Evolutionary conservation across 2,797 vertebrate genomes (phyloP).

Genomic region (Clarias pachynema): DNA sequence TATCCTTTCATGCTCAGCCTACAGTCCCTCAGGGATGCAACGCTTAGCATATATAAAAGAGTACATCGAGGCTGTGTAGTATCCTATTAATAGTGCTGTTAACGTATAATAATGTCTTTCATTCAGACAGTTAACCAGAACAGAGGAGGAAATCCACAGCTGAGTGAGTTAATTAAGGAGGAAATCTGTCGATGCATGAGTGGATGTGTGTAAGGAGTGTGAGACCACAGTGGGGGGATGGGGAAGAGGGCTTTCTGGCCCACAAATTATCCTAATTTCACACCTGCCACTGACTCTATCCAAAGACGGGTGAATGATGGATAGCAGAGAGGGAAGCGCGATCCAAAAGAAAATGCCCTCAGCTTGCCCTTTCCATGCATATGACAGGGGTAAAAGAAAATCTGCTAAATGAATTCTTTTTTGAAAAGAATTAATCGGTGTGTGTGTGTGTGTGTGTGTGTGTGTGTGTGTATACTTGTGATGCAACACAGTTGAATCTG

Average conservation of each 20-base stretch:
- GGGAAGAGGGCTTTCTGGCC: slow-evolving; percentile 66
- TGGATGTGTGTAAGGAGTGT: slow-evolving; percentile 47
- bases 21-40: not conserved
- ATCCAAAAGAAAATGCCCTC: slow-evolving; percentile 66
- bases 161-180: slow-evolving; percentile 78
- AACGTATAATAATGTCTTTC: slow-evolving; percentile 31
- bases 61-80: slow-evolving; percentile 23
- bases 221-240: slow-evolving; percentile 40
- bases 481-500: slow-evolving; percentile 4
- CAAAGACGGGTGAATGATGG: slow-evolving; percentile 74
- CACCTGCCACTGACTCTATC: slow-evolving; percentile 76
- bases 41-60: not conserved
- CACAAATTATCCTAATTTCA: slow-evolving; percentile 81
- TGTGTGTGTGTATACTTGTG: slow-evolving; percentile 26
- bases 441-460: slow-evolving; percentile 16
- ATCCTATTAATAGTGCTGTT: slow-evolving; percentile 15
- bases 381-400: slow-evolving; percentile 52
- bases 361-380: slow-evolving; percentile 61
- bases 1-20: not conserved
- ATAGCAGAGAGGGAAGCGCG: slow-evolving; percentile 68
- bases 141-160: slow-evolving; percentile 55
- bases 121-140: slow-evolving; percentile 34
- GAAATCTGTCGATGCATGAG: slow-evolving; percentile 70
- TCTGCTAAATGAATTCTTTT: slow-evolving; percentile 46
- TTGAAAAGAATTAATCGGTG: slow-evolving; percentile 30